Evolutionary conservation across 2,113 vertebrate genomes (phyloP).

Genomic region (human (Homo sapiens)): DNA sequence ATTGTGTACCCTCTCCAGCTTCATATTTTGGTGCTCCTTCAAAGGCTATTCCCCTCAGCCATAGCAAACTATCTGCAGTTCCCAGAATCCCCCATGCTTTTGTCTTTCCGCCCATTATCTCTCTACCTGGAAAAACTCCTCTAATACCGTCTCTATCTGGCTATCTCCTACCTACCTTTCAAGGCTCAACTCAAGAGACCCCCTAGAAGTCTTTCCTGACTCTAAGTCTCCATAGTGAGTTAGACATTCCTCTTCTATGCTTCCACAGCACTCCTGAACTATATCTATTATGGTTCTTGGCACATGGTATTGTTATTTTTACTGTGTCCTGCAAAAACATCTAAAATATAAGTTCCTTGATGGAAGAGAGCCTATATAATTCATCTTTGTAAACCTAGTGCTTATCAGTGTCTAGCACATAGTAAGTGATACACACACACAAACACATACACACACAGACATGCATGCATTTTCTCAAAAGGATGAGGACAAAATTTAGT

Average conservation of each 20-base stretch:
- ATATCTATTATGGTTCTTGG: background rate
- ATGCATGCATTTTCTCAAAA: background rate
- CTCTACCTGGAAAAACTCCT: background rate
- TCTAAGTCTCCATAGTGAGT: background rate
- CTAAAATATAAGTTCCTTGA: background rate
- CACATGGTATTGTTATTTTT: background rate
- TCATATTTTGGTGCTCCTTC: background rate
- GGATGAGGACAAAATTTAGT: conserved; percentile 1
- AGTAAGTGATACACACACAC: background rate
- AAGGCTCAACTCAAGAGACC: background rate
- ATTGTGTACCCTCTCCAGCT: background rate
- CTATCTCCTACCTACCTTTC: background rate
- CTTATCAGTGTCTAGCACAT: background rate
- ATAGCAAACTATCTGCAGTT: background rate
- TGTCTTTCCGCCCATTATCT: background rate
- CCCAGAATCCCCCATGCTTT: background rate
- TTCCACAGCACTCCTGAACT: background rate
- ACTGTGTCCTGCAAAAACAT: background rate
- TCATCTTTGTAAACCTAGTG: background rate
- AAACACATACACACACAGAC: background rate
- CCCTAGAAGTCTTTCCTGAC: background rate
- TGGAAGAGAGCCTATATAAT: background rate
- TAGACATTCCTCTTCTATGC: background rate
- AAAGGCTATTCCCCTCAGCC: background rate
- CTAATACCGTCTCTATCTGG: background rate